Evolutionary conservation across 2,797 vertebrate genomes (phyloP), one percentile per base, ranked within the genome.

Genomic region (Halcyon badia): DNA sequence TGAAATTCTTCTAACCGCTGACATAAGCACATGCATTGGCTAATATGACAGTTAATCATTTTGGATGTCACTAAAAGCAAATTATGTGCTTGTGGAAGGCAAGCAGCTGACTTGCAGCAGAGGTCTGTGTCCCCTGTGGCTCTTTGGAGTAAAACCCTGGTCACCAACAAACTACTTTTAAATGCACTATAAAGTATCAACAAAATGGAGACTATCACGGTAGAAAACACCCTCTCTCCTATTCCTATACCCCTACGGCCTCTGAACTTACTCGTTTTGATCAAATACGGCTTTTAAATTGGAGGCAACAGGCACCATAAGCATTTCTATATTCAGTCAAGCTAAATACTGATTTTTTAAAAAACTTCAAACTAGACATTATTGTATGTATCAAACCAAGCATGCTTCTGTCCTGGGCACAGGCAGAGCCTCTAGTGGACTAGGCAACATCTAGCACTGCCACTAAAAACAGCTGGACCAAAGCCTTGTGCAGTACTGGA

Each of bases 401-500:
- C 30, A 58, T 0, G 0, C 21, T 70, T 7, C 49, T 0, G 2
- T 39, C 25, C 41, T 24, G 44, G 54, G n/a, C 41, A 68, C 14
- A 64, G 25, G 25, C 35, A 71, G 22, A 44, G 69, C 57, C 33
- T 79, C 54, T 33, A 1, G 0, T 18, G 26, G 31, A 62, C 62
- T 61, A 26, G 10, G 15, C 11, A 89, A 48, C 42, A 62, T 33
- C 30, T 19, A 75, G 86, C 7, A 16, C 6, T 0, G 0, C 21
- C 56, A 64, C 0, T 2, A 56, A 14, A 58, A 87, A 3, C 24
- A 48, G 25, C 26, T 28, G 60, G 56, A 28, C 5, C 5, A 57
- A 11, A 66, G 44, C 33, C 73, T 58, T 48, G 46, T 61, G 56
- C 20, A 21, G 2, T 5, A 16, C 0, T 48, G 46, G 46, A 48